Base-by-base conservation (phyloP, 2,797 vertebrate species). In the Xyrichtys novacula region DNA sequence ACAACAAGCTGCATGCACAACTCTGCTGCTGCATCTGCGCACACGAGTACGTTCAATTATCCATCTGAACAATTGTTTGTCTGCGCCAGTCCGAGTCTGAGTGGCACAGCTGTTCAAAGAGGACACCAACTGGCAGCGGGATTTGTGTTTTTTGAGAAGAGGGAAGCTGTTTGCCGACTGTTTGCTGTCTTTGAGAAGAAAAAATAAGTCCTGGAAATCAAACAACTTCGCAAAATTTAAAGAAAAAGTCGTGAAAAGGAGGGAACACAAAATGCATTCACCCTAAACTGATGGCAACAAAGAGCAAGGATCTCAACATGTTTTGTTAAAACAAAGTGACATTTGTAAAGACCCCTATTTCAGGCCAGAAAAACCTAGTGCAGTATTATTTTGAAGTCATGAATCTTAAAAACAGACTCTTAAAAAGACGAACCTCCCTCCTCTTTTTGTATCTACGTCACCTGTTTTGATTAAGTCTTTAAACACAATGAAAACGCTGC, bases 101-200 rank as follows among this genome's bases (percentile, higher is more conserved):
- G 73, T 74, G 68, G 56, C 77, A 63, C 83, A 86, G 84, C 87
- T 86, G 84, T 83, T 84, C 81, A 89, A 86, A 88, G 84, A 87
- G 61, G 71, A 80, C 65, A 80, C 87, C 81, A 85, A 85, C 74
- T 83, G 84, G 80, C 61, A 63, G 54, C 42, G 60, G 62, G 72
- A 83, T 87, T 84, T 80, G 67, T 65, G 71, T 81, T 74, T n/a
- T 1, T 0, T 70, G 72, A 72, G 40, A 46, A 71, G 67, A 61
- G 31, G 52, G 42, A 43, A 65, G 71, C 23, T 22, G 14, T 74
- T 82, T 22, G 52, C 26, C 61, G 34, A 69, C 46, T 69, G 40
- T 38, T 69, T 53, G 9, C 52, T 31, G 42, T 36, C 64, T 47
- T 20, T 26, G 31, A 70, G 10, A 42, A 43, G 20, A 62, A 64